Conservation (phyloP, 2,113 vertebrate species). For the Arizona elegans region DNA sequence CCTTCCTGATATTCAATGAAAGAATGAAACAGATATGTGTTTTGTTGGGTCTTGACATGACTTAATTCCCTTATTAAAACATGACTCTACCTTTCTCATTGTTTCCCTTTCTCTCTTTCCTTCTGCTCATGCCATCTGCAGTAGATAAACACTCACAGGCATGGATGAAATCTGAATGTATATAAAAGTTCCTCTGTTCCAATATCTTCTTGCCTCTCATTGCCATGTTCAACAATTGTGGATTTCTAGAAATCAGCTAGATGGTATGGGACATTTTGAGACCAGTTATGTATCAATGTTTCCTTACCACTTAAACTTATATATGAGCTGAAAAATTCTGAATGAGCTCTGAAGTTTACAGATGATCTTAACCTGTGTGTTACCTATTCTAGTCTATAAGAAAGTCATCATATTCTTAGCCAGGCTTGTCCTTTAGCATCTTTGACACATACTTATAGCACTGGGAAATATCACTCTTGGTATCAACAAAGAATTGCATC, state of each 20-base stretch:
- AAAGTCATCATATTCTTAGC: background rate
- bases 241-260: background rate
- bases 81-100: background rate
- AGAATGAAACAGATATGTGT: background rate
- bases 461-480: background rate
- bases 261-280: background rate
- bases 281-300: background rate
- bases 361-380: background rate
- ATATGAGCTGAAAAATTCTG: background rate
- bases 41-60: background rate
- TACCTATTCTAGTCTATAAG: background rate
- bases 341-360: background rate
- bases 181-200: background rate
- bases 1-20: background rate
- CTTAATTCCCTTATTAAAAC: background rate
- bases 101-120: background rate
- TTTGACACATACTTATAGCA: background rate
- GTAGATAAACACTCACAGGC: background rate
- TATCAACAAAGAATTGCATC: background rate
- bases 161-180: background rate
- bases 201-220: background rate
- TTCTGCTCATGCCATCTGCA: background rate
- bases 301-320: background rate
- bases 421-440: background rate
- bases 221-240: background rate